Evolutionary conservation across 2,797 vertebrate species (phyloP).

Genomic region (Peromyscus attwateri): DNA sequence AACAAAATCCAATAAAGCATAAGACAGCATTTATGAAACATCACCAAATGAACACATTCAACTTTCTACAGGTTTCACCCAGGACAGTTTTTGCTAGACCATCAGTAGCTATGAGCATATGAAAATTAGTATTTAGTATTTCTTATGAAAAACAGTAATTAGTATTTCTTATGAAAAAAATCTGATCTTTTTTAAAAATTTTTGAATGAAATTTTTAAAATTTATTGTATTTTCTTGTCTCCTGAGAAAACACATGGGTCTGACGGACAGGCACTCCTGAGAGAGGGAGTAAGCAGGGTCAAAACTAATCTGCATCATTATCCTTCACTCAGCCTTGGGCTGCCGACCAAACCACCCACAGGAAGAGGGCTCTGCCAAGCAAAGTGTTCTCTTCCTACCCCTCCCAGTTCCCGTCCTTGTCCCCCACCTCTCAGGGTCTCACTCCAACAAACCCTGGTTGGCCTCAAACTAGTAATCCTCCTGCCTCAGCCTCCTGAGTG

Average conservation of each 20-base stretch:
- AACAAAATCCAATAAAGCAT: constrained; percentile 69
- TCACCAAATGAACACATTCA: constrained; percentile 69
- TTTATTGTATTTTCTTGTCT: background rate
- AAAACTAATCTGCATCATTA: background rate
- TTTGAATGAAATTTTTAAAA: background rate
- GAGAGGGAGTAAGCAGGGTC: background rate
- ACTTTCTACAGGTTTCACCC: constrained; percentile 87
- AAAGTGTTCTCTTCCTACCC: background rate
- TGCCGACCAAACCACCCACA: background rate
- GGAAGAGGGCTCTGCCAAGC: background rate
- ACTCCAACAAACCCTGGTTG: background rate
- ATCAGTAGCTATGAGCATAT: constrained; percentile 73
- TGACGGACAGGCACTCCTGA: background rate
- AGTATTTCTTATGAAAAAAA: constrained; percentile 39
- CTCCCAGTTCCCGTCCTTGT: background rate
- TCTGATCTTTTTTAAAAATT: background rate
- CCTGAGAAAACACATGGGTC: constrained; percentile 27
- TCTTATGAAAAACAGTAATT: background rate
- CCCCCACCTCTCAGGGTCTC: background rate
- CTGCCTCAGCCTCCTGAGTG: background rate
- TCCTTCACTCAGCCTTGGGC: background rate
- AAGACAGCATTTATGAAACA: constrained; percentile 81
- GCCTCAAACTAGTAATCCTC: background rate
- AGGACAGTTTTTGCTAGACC: constrained; percentile 84
- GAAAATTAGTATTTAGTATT: constrained; percentile 45